Conservation (phyloP, 2,113 vertebrate species). For the Cricetomys ansorgei region DNA sequence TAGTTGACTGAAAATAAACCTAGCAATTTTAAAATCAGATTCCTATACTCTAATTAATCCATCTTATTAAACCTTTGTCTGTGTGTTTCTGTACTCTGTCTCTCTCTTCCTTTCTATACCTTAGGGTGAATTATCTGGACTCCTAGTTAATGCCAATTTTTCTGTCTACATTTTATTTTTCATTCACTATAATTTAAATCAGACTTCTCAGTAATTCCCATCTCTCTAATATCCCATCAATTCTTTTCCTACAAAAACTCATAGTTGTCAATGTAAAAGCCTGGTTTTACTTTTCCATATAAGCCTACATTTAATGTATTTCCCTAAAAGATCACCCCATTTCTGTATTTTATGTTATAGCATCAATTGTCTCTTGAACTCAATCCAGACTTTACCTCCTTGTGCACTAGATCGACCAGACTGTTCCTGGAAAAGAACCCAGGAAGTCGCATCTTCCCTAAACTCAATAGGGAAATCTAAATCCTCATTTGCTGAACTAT, state of each 20-base stretch:
- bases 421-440: neutral
- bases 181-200: neutral
- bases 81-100: neutral
- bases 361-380: neutral
- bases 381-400: neutral
- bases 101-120: neutral
- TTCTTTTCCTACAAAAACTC: neutral
- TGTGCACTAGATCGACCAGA: neutral
- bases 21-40: neutral
- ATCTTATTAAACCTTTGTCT: neutral
- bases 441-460: neutral
- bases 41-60: neutral
- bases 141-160: neutral
- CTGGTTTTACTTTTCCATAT: neutral
- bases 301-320: neutral
- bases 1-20: neutral
- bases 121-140: neutral
- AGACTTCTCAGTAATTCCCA: neutral
- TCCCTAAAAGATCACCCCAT: neutral
- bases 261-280: neutral
- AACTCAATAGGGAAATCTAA: neutral
- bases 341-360: neutral
- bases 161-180: neutral
- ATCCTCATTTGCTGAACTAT: neutral
- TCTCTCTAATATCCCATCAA: neutral